Evolutionary conservation across 2,113 vertebrate genomes (phyloP).

Genomic region (Micromys minutus): DNA sequence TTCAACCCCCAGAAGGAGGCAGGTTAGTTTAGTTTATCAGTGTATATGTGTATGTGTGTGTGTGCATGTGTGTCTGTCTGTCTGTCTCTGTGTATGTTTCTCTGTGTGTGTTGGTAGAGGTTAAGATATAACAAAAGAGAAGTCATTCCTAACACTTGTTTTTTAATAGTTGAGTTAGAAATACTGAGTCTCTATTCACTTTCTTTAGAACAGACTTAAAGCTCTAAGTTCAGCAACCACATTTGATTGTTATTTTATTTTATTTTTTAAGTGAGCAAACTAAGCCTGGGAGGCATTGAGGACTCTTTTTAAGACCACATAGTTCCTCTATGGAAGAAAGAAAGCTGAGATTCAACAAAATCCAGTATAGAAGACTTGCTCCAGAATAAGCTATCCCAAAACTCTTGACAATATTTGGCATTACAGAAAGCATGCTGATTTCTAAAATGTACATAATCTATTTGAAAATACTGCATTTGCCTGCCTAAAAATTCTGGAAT

Average conservation of each 20-base stretch:
- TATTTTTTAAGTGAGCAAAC: neutral
- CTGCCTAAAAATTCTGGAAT: neutral
- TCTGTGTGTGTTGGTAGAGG: neutral
- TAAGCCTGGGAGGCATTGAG: neutral
- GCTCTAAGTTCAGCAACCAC: neutral
- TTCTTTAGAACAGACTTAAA: neutral
- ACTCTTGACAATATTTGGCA: neutral
- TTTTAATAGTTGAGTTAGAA: neutral
- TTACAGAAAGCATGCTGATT: neutral
- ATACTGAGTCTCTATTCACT: constrained; percentile 17
- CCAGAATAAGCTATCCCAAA: neutral
- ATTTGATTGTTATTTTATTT: neutral
- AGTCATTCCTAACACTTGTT: neutral
- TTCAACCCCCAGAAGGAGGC: neutral
- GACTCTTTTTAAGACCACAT: neutral
- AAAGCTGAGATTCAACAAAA: neutral
- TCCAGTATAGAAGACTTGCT: neutral
- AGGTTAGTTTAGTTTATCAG: neutral
- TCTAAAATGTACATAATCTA: neutral
- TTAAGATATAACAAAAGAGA: neutral
- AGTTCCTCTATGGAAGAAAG: neutral
- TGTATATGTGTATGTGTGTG: neutral
- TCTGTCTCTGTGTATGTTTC: neutral
- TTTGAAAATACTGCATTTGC: neutral
- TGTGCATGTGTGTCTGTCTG: neutral